Evolutionary conservation across 30 jellyfish, hydroid and myxozoan species (phyloP), one percentile per base, ranked within the genome.

Genomic region (Hydractinia echinata): DNA sequence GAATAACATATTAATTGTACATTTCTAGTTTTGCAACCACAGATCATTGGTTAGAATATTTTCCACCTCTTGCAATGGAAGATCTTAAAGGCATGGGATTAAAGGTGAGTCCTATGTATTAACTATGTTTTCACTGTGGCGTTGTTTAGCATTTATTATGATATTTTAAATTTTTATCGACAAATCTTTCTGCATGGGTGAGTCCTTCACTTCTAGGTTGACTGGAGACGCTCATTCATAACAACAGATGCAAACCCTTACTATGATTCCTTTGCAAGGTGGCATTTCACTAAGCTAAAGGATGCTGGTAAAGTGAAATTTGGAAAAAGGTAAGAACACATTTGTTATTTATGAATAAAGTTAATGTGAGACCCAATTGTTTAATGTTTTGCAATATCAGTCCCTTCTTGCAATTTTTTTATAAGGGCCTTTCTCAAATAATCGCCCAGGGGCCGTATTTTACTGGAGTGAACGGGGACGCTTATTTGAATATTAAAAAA

Each of bases 191-290:
- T 15, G 5, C 44, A n/a, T n/a, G n/a, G n/a, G n/a, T n/a, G n/a
- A n/a, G n/a, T n/a, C n/a, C n/a, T n/a, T 61, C 8, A 51, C 14
- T 8, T 51, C 15, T 21, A 92, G 98, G 96, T 89, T 71, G 99
- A 94, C 79, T 88, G 97, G 97, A 79, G 99, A 55, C 88, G 99
- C 44, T 94, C 99, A 4, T 94, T 94, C 79, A 94, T 94, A 19
- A 94, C 99, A 10, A 94, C 99, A 10, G 99, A 94, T 81, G 96
- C 89, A 9, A 94, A 94, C 77, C 99, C 99, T 61, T 94, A 87
- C 77, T 94, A 94, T 77, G 99, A 94, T 79, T 88, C 97, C 4
- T 94, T 94, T 83, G 99, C 91, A 7, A 76, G 96, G 62, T 94
- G 99, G 99, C 99, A 94, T 68, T 85, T 94, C 56, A 85, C 84